These are phyloP conservation scores for Hipposideros larvatus DNA, from an alignment of 2,797 vertebrate species.

Conservation along the genomic window DNA sequence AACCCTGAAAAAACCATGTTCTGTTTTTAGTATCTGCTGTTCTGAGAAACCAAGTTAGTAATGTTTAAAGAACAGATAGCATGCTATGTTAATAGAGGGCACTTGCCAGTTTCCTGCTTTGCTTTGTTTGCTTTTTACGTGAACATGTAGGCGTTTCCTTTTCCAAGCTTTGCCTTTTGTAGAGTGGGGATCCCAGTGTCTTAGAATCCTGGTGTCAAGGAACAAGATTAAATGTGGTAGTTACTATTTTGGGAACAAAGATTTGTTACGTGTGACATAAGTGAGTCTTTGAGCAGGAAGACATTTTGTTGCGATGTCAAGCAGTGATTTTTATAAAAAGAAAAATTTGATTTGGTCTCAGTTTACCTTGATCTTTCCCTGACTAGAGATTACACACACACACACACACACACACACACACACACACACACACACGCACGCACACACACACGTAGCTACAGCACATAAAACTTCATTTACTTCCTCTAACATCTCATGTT, in stretches of 20 bases:
- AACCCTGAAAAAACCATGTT: background rate
- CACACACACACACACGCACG: background rate
- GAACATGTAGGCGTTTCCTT: background rate
- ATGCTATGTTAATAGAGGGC: background rate
- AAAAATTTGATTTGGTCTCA: background rate
- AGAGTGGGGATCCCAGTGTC: background rate
- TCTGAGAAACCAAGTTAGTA: background rate
- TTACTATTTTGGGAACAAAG: background rate
- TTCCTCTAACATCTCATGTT: background rate
- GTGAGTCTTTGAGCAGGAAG: background rate
- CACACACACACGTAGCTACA: background rate
- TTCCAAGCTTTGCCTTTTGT: background rate
- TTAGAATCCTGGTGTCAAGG: background rate
- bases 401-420: background rate
- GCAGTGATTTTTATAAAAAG: background rate
- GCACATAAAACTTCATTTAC: background rate
- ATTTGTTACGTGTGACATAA: background rate
- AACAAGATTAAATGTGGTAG: background rate
- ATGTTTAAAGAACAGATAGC: background rate
- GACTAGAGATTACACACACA: background rate
- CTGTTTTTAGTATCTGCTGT: background rate
- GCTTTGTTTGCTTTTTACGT: background rate
- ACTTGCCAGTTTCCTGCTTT: background rate
- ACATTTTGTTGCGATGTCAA: background rate
- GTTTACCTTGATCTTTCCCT: background rate